Percentiles rank a stretch among this genome's conserved stretches.
phyloP scores from a whole-genome alignment of 2,888 invertebrate species.

The Sminthurinus aureus region DNA sequence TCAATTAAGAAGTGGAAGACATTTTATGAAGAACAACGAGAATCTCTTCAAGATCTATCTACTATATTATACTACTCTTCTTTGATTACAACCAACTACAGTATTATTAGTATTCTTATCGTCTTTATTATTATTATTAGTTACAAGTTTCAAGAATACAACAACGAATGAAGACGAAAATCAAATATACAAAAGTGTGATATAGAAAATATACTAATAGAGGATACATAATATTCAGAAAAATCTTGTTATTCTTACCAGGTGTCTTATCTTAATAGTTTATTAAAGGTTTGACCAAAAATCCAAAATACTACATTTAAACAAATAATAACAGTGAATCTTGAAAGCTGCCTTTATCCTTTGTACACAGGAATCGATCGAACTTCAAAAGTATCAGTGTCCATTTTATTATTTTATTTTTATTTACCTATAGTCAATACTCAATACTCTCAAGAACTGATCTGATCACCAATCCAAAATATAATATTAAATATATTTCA shows the following conservation, averaged over 20 bases:
- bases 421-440: too few relatives aligned
- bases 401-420: background rate
- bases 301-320: background rate
- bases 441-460: too few relatives aligned
- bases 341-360: too few relatives aligned
- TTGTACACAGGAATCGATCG: background rate
- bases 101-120: too few relatives aligned
- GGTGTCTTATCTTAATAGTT: conserved; percentile 1
- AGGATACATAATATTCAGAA: background rate
- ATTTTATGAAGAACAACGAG: background rate
- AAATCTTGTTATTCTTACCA: background rate
- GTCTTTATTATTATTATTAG: background rate
- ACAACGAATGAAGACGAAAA: background rate
- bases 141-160: background rate
- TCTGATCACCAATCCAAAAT: background rate
- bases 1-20: background rate
- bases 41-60: too few relatives aligned
- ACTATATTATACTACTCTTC: too few relatives aligned
- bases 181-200: too few relatives aligned
- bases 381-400: background rate
- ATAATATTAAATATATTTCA: background rate
- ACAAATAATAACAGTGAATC: too few relatives aligned
- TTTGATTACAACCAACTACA: too few relatives aligned
- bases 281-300: background rate
- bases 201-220: too few relatives aligned